Conservation (phyloP, 2,888 invertebrate species). For the Pandemis cinnamomeana region DNA sequence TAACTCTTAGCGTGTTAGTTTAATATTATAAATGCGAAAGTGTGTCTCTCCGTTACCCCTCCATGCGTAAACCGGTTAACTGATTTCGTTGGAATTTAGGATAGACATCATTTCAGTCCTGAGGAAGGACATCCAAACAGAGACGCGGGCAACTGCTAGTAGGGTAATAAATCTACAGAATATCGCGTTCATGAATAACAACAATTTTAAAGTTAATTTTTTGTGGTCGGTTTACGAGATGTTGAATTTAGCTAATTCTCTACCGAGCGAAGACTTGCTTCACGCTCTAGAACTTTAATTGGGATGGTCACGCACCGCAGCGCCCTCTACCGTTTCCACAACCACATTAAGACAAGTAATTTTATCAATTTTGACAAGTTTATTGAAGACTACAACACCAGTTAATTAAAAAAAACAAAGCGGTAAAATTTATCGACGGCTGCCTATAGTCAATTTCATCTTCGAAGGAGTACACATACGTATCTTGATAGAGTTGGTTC, state of each 20-base stretch:
- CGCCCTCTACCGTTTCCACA: slow-evolving; percentile 72
- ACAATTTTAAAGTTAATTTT: slow-evolving; percentile 39
- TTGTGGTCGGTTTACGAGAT: slow-evolving; percentile 53
- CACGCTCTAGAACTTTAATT: slow-evolving; percentile 82
- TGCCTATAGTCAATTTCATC: no score
- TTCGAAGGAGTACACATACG: no score
- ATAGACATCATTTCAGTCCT: no score
- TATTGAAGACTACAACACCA: slow-evolving; percentile 45
- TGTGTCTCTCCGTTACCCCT: no score
- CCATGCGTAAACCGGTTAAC: no score
- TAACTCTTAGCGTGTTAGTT: no score
- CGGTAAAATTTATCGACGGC: background rate
- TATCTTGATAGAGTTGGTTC: no score
- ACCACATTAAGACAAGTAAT: slow-evolving; percentile 66
- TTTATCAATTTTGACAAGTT: slow-evolving; percentile 62
- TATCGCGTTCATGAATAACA: slow-evolving; percentile 11
- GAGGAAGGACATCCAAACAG: no score
- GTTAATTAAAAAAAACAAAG: background rate
- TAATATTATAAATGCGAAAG: no score
- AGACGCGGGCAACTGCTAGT: no score
- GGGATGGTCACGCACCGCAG: slow-evolving; percentile 77
- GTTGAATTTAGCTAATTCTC: slow-evolving; percentile 50
- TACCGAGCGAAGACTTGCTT: slow-evolving; percentile 63
- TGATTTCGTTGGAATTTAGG: no score
- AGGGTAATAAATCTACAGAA: no score